These are phyloP conservation scores for Coilia nasus DNA, from an alignment of 2,797 vertebrate species.

Conservation along the genomic window DNA sequence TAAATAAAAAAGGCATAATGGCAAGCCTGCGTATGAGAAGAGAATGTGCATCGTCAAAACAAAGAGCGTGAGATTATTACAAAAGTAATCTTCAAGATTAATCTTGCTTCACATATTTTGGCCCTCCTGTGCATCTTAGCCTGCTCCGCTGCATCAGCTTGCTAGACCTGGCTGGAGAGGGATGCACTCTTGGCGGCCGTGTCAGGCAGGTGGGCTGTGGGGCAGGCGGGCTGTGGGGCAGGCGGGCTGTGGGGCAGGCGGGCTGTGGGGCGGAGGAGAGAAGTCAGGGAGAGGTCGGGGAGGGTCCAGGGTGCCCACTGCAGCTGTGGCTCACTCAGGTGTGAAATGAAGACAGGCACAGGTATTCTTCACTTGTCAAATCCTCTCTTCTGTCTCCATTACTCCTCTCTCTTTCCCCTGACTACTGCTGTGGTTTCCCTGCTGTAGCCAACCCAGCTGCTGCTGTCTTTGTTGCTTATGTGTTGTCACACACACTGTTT, in stretches of 20 bases:
- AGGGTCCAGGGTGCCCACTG: not conserved
- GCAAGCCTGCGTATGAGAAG: not conserved
- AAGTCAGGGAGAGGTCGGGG: conserved; percentile 13
- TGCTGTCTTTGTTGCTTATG: not conserved
- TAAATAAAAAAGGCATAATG: not conserved
- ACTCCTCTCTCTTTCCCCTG: not conserved
- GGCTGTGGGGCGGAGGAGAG: no score
- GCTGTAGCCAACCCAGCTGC: not conserved
- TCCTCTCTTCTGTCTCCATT: conserved; percentile 15
- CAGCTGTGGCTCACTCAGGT: not conserved
- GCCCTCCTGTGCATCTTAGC: not conserved
- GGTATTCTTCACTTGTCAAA: conserved; percentile 19
- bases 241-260: no score
- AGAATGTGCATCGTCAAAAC: not conserved
- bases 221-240: not conserved
- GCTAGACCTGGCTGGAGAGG: not conserved
- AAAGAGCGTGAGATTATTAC: not conserved
- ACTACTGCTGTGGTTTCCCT: no score
- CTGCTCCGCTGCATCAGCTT: not conserved
- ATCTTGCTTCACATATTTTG: not conserved
- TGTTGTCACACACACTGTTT: not conserved
- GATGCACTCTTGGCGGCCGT: not conserved
- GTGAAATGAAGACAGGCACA: conserved; percentile 21
- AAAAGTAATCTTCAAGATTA: not conserved
- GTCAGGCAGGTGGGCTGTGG: not conserved